A percentile compares a stretch with the other conserved stretches of the same genome.
Conservation (phyloP, 2,797 vertebrate species). For the Coracias cyanogaster region DNA sequence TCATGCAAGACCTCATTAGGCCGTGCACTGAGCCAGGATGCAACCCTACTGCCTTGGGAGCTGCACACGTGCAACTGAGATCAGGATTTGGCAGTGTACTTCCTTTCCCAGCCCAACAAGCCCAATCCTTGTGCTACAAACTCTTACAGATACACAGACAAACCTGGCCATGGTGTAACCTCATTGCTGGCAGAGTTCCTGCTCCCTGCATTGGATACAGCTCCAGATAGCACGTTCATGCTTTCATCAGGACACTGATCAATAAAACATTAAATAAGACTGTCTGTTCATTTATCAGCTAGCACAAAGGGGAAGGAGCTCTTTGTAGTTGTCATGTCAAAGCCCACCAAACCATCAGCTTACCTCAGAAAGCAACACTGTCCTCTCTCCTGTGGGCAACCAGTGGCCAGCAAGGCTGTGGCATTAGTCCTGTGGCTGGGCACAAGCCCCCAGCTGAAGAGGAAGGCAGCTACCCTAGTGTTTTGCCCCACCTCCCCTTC, state of each 20-base stretch:
- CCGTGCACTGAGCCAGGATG: background rate
- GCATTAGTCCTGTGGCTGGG: accelerated
- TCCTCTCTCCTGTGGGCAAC: accelerated
- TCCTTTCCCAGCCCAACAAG: background rate
- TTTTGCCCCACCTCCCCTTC: accelerated
- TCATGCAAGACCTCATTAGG: slow-evolving; percentile 16
- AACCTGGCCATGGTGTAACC: accelerated
- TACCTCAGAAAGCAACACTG: background rate
- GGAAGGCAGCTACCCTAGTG: accelerated
- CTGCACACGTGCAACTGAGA: slow-evolving; percentile 20
- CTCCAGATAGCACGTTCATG: background rate
- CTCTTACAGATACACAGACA: background rate
- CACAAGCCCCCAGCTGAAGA: accelerated
- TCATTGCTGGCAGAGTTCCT: background rate
- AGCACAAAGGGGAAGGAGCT: background rate
- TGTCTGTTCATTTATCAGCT: background rate
- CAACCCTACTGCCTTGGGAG: slow-evolving; percentile 7
- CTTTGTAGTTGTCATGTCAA: accelerated
- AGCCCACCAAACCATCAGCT: background rate
- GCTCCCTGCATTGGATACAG: accelerated
- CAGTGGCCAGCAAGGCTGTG: accelerated
- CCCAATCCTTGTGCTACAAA: background rate
- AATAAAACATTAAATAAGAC: background rate
- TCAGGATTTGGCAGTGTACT: background rate
- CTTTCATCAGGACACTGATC: background rate